Base-by-base conservation (phyloP, 1,140 invertebrate species). In the Tetramorium parvispinum region DNA sequence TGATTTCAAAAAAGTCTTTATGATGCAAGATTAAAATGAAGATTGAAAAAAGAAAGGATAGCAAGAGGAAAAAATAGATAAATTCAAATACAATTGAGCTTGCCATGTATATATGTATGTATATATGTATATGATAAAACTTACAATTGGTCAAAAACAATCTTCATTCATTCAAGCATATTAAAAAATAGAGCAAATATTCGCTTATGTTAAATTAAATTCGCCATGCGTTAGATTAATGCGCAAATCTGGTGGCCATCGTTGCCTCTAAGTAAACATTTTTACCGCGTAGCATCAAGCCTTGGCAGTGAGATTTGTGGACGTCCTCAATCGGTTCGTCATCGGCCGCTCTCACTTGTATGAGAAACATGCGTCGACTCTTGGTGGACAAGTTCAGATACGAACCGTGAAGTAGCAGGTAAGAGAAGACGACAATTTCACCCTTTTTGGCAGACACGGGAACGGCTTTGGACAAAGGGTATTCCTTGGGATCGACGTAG, bases 381-480 rank as follows among this genome's bases (percentile, higher is more conserved):
- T 94, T 90, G 3, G 88, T 91, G 1, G 96, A 96, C 4, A 92
- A 87, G 91, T 97, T 97, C 18, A 95, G 86, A 21, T 96, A 96
- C 57, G 96, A 96, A 11, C 96, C 96, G 91, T 97, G 96, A 18
- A 97, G 90, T 21, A 96, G 91, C 3, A 97, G 93, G 90, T 97
- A 97, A 0, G 96, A 96, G 90, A 97, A 97, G 37, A 97, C 94
- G 6, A 96, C 93, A 3, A 97, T 92, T 53, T 97, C 96, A 1
- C 96, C 96, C 27, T 95, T 95, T 75, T 95, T 95, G 0, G 96
- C 96, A 0, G 92, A 79, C 0, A 97, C 93, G 5, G 96, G 96
- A 0, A 93, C 95, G 0, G 96, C 96, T 53, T 95, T 94, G 16
- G 95, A 94, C 0, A 97, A 90, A 0, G 96, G 95, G 86, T 95